A percentile compares a stretch with the other conserved stretches of the same genome.
Conservation (phyloP, 2,113 vertebrate species). For the Oreochromis aureus region DNA sequence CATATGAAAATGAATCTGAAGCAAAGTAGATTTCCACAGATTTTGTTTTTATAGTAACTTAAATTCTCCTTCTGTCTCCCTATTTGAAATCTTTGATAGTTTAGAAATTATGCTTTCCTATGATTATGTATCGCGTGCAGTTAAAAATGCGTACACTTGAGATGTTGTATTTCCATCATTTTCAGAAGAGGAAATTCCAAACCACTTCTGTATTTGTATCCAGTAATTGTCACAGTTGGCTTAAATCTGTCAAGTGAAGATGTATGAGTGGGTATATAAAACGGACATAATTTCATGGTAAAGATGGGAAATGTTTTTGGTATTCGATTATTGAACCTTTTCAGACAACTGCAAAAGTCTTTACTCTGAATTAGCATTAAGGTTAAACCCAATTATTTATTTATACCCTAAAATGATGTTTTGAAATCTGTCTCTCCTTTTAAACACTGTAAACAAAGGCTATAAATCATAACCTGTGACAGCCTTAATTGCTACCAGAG, state of each 20-base stretch:
- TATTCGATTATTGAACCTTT: conserved; percentile 73
- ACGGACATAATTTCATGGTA: conserved; percentile 75
- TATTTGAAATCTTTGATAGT: conserved; percentile 18
- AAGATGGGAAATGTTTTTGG: conserved; percentile 77
- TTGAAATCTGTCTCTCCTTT: conserved; percentile 72
- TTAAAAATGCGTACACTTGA: conserved; percentile 30
- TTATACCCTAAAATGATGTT: conserved; percentile 66
- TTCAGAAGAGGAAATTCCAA: conserved; percentile 45
- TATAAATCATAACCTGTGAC: conserved; percentile 74
- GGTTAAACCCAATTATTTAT: conserved; percentile 70
- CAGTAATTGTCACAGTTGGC: conserved; percentile 66
- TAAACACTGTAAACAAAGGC: conserved; percentile 79
- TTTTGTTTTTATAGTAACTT: conserved; percentile 2
- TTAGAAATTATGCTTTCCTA: background rate
- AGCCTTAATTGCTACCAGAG: conserved; percentile 76
- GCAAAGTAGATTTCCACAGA: background rate
- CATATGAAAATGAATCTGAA: background rate
- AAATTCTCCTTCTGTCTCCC: background rate
- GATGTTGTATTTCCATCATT: conserved; percentile 54
- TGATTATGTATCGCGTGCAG: background rate
- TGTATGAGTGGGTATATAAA: conserved; percentile 68
- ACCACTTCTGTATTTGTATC: conserved; percentile 60
- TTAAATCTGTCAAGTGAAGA: conserved; percentile 77
- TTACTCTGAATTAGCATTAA: conserved; percentile 57
- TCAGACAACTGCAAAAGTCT: conserved; percentile 56